Evolutionary conservation across 2,888 invertebrate genomes (phyloP).

Genomic region (Bembecia ichneumoniformis): DNA sequence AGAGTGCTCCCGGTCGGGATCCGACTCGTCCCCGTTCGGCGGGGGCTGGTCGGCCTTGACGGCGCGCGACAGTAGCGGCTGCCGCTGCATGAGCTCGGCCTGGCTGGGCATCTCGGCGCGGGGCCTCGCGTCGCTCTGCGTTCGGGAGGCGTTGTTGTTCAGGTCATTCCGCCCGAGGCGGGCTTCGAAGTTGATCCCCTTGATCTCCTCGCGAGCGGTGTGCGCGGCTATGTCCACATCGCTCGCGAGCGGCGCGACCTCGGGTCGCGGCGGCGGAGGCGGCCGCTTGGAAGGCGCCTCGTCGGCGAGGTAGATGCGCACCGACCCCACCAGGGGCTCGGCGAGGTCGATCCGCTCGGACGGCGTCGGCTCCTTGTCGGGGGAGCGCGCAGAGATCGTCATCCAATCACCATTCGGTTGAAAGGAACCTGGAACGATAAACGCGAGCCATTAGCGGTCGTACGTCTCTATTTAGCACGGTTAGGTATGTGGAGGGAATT

Average conservation of each 20-base stretch:
- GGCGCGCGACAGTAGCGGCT: constrained; percentile 62
- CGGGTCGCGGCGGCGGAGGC: constrained; percentile 17
- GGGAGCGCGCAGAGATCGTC: constrained; percentile 62
- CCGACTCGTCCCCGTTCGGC: constrained; percentile 57
- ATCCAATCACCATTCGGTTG: constrained; percentile 66
- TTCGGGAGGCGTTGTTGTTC: constrained; percentile 61
- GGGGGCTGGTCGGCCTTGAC: constrained; percentile 50
- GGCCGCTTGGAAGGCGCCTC: constrained; percentile 53
- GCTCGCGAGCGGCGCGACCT: constrained; percentile 28
- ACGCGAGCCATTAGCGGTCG: no score
- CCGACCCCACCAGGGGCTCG: constrained; percentile 64
- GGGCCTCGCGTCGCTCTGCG: constrained; percentile 13
- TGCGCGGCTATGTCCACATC: constrained; percentile 58
- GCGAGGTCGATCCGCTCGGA: constrained; percentile 54
- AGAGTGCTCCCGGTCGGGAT: constrained; percentile 48
- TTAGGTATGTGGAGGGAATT: no score
- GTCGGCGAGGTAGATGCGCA: constrained; percentile 59
- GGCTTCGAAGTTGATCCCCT: constrained; percentile 60
- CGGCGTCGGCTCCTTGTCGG: constrained; percentile 53
- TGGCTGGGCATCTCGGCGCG: constrained; percentile 54
- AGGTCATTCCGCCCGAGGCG: constrained; percentile 64
- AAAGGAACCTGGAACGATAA: constrained; percentile 51
- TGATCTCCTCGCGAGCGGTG: constrained; percentile 57
- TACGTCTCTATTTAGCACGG: no score
- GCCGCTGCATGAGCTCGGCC: constrained; percentile 67